phyloP scores from a whole-genome alignment of 2,888 invertebrate species.

The Entomobrya multifasciata region DNA sequence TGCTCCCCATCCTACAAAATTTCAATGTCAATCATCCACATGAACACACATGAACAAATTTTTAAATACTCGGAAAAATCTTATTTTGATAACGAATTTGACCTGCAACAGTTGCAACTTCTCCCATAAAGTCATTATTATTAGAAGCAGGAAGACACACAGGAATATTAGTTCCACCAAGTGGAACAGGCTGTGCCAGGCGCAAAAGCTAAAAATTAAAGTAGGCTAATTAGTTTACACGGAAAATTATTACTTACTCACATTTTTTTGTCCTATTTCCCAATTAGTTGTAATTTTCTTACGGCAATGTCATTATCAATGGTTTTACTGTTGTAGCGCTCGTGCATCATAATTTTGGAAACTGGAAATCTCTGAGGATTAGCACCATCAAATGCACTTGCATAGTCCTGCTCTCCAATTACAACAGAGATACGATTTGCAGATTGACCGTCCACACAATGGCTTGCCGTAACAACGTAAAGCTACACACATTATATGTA shows the following conservation, averaged over 20 bases:
- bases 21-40: not conserved
- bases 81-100: no score
- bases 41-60: not conserved
- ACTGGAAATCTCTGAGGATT: slow-evolving; percentile 68
- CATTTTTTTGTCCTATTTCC: no score
- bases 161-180: slow-evolving; percentile 73
- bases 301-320: slow-evolving; percentile 78
- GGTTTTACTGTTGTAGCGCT: slow-evolving; percentile 74
- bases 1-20: slow-evolving; percentile 71
- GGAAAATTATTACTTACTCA: not conserved
- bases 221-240: slow-evolving; percentile 29
- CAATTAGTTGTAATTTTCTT: slow-evolving; percentile 6
- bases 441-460: slow-evolving; percentile 77
- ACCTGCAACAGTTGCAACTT: slow-evolving; percentile 75
- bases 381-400: slow-evolving; percentile 62
- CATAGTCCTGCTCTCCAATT: slow-evolving; percentile 77
- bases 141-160: slow-evolving; percentile 78
- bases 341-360: slow-evolving; percentile 75
- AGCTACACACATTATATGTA: slow-evolving; percentile 8
- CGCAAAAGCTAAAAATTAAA: slow-evolving; percentile 64
- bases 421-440: slow-evolving; percentile 76
- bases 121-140: slow-evolving; percentile 72
- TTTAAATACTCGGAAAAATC: no score
- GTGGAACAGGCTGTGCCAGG: slow-evolving; percentile 66
- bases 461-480: slow-evolving; percentile 75